Evolutionary conservation across 2,797 vertebrate species (phyloP), one percentile per base, ranked within the genome.

Genomic region (Melopsittacus undulatus): DNA sequence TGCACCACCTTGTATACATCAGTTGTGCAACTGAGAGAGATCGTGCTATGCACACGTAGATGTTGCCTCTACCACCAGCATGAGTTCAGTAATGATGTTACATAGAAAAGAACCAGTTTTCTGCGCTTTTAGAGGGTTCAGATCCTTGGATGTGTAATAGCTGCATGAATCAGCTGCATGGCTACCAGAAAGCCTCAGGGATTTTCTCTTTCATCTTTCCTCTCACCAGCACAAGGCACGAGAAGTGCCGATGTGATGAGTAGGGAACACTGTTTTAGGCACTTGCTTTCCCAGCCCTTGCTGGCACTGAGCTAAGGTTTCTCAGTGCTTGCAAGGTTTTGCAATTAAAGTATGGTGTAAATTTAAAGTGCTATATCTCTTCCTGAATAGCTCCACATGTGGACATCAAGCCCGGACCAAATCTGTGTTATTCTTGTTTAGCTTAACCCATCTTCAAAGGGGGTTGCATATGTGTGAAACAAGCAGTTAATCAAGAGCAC

Each of bases 21-120:
- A 56, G 42, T 8, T 32, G 27, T 48, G 48, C 63, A 63, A 26
- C 24, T 24, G 7, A 29, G n/a, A 64, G 66, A 84, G n/a, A 14
- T 11, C 0, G 4, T 23, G 59, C 72, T 46, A 18, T 1, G 36
- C 46, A 14, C n/a, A 11, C 0, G 1, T 0, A 34, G 67, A 30
- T n/a, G 46, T 36, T 49, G 67, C 54, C 61, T 56, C 81, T 30
- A 74, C 45, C 27, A 30, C 29, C 51, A 32, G 27, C 26, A 26
- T 1, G 23, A 73, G 38, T 27, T 74, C 67, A 69, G 43, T 27
- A 32, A 38, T 1, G 13, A 22, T 0, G 8, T 27, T 48, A 56
- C 54, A 49, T 15, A 79, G 34, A 46, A 32, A 26, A 24, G 19
- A 80, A 59, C 3, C 34, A 82, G 68, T 13, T 66, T 77, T 59